Percentiles rank a stretch among this genome's conserved stretches.
These are phyloP conservation scores for Rhyacichthys aspro DNA, from an alignment of 2,797 vertebrate genomes.

Conservation along the genomic window DNA sequence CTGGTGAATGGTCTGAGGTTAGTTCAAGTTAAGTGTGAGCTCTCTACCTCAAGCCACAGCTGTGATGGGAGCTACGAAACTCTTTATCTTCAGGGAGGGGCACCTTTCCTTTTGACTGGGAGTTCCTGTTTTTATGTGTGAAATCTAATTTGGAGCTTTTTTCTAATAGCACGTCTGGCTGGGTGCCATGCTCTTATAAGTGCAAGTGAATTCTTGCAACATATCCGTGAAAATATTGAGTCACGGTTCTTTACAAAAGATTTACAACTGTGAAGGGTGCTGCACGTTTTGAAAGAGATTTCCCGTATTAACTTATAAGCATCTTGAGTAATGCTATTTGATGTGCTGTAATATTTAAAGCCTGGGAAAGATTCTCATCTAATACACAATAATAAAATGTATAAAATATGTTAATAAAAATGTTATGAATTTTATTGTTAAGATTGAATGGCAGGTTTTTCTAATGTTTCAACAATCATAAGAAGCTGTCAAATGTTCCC, in stretches of 20 bases:
- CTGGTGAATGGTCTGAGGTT: constrained; percentile 19
- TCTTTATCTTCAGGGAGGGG: constrained; percentile 64
- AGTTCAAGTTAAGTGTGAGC: constrained; percentile 4
- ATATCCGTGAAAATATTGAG: constrained; percentile 52
- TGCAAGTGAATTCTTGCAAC: constrained; percentile 57
- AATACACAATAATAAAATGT: no score
- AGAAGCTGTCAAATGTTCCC: background rate
- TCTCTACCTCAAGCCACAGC: constrained; percentile 44
- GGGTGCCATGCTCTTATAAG: constrained; percentile 8
- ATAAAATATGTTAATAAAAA: no score
- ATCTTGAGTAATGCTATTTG: constrained; percentile 41
- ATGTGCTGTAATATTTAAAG: constrained; percentile 20
- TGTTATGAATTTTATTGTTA: background rate
- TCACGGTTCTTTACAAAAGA: constrained; percentile 34
- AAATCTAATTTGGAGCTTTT: constrained; percentile 40
- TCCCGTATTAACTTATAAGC: constrained; percentile 42
- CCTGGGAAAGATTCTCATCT: background rate
- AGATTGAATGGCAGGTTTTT: no score
- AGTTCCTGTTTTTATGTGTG: constrained; percentile 76
- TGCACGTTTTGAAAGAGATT: constrained; percentile 58
- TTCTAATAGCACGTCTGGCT: constrained; percentile 17
- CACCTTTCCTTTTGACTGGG: constrained; percentile 42
- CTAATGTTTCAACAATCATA: no score
- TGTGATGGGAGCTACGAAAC: constrained; percentile 63
- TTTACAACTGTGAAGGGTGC: constrained; percentile 24